Base-by-base conservation (phyloP, 1,140 invertebrate species). In the Palaemon carinicauda region DNA sequence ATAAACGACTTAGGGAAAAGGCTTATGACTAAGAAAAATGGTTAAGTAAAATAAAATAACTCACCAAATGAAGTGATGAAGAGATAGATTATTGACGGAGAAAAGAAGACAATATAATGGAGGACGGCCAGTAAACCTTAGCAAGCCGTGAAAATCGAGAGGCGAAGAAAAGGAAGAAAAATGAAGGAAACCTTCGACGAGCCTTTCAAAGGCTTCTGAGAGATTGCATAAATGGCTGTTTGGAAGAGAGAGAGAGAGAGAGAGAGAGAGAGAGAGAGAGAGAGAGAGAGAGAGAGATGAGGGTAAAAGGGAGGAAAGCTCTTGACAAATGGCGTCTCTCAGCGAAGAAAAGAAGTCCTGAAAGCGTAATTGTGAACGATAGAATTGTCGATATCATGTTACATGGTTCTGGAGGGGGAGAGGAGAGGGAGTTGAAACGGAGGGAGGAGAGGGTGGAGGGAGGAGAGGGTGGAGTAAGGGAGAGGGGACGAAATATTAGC, bases 331-430 rank as follows among this genome's bases (percentile, higher is more conserved):
- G 83, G 83, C 60, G 83, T 77, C 71, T 80, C 71, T 65, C 56
- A 77, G 69, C 83, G 54, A 31, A 31, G 29, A 80, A 41, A 86
- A 56, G 74, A 27, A 27, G 56, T 54, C 75, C 73, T 80, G 83
- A 86, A 80, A 80, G 83, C 77, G 60, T 86, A 80, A 86, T 86
- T 86, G 83, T 86, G 83, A 33, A 31, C 77, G 83, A 86, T 86
- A 65, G 83, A 79, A 86, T 80, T 80, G 60, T 86, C 83, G 80
- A 86, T 86, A 86, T 85, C 82, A 75, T 33, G 83, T 86, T 86
- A 80, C 83, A 65, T 71, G 24, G 82, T 41, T 41, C 41, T 41
- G 41, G 21, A 74, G 51, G 73, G 17, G 31, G 51, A 77, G 82
- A 73, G 31, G 31, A 21, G 19, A 17, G 12, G 79, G 78, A 14